Base-by-base conservation (phyloP, 2,797 vertebrate genomes). In the Catharus ustulatus region DNA sequence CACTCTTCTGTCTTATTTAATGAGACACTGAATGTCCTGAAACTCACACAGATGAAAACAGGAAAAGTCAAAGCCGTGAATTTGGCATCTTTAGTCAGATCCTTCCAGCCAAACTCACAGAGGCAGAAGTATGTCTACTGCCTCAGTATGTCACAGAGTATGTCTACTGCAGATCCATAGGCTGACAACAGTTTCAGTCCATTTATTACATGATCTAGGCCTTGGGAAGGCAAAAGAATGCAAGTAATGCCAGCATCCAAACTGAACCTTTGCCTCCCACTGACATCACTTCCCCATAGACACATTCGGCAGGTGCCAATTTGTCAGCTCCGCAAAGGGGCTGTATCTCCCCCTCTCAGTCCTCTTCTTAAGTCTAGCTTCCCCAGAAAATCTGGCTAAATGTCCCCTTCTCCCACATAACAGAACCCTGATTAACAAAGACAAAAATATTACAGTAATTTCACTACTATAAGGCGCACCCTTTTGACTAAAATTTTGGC, bases 301-400 rank as follows among this genome's bases (percentile, higher is more conserved):
- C 7, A 29, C 6, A 10, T 22, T 61, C 0, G 0, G 22, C 27
- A n/a, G 9, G 15, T 38, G 20, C 40, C 26, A 45, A 74, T 59
- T 45, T 24, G 8, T 63, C 68, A 63, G 34, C 23, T 57, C 43
- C 45, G 87, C n/a, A 54, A 45, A 84, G 59, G 45, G 13, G 26
- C 8, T 59, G 5, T 34, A 42, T 29, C 54, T 64, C 15, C 5
- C 26, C 13, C 11, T 80, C 46, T 62, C 45, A 27, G 26, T 23
- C 57, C 69, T 11, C 21, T 32, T 40, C 36, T 51, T 27, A 75
- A 49, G 21, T 51, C n/a, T 19, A 61, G 9, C 34, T 34, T 80
- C 17, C 30, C 46, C 21, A 45, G n/a, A 24, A 19, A 42, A 82
- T 19, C 30, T 71, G 36, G 24, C 34, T 79, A 52, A 73, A 52